Evolutionary conservation across 1,140 invertebrate genomes (phyloP), one percentile per base, ranked within the genome.

Genomic region (Drosophila santomea): DNA sequence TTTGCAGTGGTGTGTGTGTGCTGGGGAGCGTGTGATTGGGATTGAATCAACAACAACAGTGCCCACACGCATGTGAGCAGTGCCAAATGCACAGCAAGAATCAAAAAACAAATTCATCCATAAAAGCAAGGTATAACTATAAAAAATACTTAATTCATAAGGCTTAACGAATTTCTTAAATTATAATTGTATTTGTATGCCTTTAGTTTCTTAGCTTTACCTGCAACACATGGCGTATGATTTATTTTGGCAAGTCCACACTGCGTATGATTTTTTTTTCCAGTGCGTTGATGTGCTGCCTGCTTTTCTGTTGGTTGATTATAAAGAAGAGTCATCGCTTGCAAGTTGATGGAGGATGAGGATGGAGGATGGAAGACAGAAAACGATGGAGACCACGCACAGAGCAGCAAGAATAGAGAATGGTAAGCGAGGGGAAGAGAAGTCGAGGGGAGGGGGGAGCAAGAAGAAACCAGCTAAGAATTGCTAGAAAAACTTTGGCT

Each of bases 11-110:
- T 28, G 28, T 32, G 32, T 32, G 32, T 32, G 32, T 32, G 76
- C 66, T 54, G 83, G 71, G 79, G 61, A 88, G 74, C 83, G 83
- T 88, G 62, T 88, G 82, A 86, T 86, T 86, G 82, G 74, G 62
- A 77, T 64, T 88, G 82, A 61, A 66, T 51, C 48, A 61, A 68
- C 74, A 82, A 67, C 17, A 63, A 25, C 38, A 67, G 45, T 77
- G 11, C 63, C 38, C 62, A 80, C 73, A 85, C 78, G 81, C 81
- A 85, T 88, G 38, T 25, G 52, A 66, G 51, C 47, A 36, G 57
- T 80, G 68, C 35, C 36, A 25, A 52, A n/a, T 43, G 41, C 43
- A 67, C 63, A 12, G 44, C 8, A 8, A 45, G 35, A 57, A 28
- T 23, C 14, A 57, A 4, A 0, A 47, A 25, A 14, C 0, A 20